Base-by-base conservation (phyloP, 2,888 invertebrate genomes). In the Alentia gelatinosa region DNA sequence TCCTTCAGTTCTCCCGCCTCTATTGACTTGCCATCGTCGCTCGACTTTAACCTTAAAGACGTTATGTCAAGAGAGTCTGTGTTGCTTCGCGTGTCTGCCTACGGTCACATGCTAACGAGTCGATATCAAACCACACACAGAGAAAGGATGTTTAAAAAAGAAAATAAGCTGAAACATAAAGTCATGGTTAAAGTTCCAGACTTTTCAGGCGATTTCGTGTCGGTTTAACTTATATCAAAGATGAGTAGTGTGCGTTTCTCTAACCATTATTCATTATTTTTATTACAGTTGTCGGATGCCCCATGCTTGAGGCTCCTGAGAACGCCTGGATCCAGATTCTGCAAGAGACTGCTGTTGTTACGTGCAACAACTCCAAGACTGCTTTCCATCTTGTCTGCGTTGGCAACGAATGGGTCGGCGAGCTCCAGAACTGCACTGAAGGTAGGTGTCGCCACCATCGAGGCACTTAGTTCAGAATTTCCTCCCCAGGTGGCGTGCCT, bases 331-430 rank as follows among this genome's bases (percentile, higher is more conserved):
- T 90, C 19, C 79, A 90, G 42, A 33, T 75, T 15, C 74, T 40
- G 30, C 50, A 79, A n/a, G 50, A 42, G 26, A 79, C 50, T 0
- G 90, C 83, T 33, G 35, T 90, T 35, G 83, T 90, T 15, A 47
- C 74, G 1, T 90, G 90, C 26, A 75, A 90, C 56, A 74, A 79
- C 47, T 23, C 47, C 26, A 47, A 90, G 35, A 79, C 39, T 4
- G 47, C 90, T 19, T 79, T 68, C 74, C 37, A 50, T 15, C 83
- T 90, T 0, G 74, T 40, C 50, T 90, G 90, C 50, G 74, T 40
- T 35, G 79, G 75, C 30, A 90, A 74, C 35, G 83, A 90, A 37
- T 90, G 90, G 90, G 90, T 75, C 15, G 90, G 90, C 1, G 90
- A 86, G 30, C 86, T 86, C 47, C 86, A 86, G 47, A 86, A 86